phyloP scores from a whole-genome alignment of 2,797 vertebrate species.

The Cirrhinus mrigala region DNA sequence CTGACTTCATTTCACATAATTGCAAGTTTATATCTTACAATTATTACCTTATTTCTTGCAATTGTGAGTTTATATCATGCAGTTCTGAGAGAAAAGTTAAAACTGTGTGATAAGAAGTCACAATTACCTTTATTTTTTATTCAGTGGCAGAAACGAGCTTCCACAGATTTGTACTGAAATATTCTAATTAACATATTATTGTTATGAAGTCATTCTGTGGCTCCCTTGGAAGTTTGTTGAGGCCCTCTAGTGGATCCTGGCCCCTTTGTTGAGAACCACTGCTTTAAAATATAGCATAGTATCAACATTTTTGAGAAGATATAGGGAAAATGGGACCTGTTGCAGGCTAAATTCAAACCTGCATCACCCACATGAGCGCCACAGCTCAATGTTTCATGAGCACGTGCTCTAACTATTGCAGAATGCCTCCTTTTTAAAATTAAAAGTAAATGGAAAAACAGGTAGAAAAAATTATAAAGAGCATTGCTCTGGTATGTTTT shows the following conservation, averaged over 20 bases:
- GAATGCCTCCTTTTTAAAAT: not conserved
- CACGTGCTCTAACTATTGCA: not conserved
- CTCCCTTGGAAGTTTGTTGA: not conserved
- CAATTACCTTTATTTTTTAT: not conserved
- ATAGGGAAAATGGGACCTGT: not conserved
- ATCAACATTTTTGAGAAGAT: not conserved
- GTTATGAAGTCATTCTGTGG: not conserved
- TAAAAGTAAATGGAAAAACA: not conserved
- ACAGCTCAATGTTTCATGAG: not conserved
- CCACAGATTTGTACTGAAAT: not conserved
- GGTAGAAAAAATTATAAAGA: not conserved
- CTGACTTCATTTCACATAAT: not conserved
- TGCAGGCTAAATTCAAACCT: not conserved
- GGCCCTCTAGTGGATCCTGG: not conserved
- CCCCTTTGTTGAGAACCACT: not conserved
- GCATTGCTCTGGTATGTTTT: not conserved
- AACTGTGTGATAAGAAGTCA: not conserved
- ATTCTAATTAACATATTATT: not conserved
- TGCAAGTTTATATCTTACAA: not conserved
- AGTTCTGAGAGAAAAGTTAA: too few species aligned
- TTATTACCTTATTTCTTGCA: not conserved
- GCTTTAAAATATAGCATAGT: not conserved
- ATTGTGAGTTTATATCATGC: too few species aligned
- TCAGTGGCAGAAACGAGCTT: not conserved
- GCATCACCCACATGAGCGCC: not conserved